Percentiles rank a stretch among this genome's conserved stretches.
Evolutionary conservation across 92 coral and sea anemone species (phyloP).

Genomic region (Actinostola sp.): DNA sequence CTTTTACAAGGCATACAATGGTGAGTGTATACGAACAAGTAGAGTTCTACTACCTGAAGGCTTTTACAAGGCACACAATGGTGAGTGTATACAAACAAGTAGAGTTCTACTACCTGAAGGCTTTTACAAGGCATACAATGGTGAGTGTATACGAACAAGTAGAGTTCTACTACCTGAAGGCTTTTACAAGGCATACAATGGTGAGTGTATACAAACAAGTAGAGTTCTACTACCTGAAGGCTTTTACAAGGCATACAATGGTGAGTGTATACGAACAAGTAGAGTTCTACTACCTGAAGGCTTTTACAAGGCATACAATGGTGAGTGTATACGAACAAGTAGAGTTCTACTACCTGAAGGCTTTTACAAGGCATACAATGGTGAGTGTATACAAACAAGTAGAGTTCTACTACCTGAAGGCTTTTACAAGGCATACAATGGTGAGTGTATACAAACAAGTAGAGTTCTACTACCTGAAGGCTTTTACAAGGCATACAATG

Average conservation of each 20-base stretch:
- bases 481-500: slow-evolving; percentile 82
- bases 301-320: slow-evolving; percentile 82
- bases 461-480: slow-evolving; percentile 80
- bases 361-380: slow-evolving; percentile 82
- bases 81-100: slow-evolving; percentile 85
- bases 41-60: slow-evolving; percentile 80
- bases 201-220: slow-evolving; percentile 85
- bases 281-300: slow-evolving; percentile 80
- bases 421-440: slow-evolving; percentile 82
- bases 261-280: slow-evolving; percentile 87
- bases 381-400: slow-evolving; percentile 85
- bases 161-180: slow-evolving; percentile 80
- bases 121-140: slow-evolving; percentile 82
- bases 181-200: slow-evolving; percentile 82
- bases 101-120: slow-evolving; percentile 80
- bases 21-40: slow-evolving; percentile 87
- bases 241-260: slow-evolving; percentile 82
- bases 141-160: slow-evolving; percentile 87
- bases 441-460: slow-evolving; percentile 85
- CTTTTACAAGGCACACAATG: slow-evolving; percentile 82
- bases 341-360: slow-evolving; percentile 80
- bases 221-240: slow-evolving; percentile 80
- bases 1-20: slow-evolving; percentile 82
- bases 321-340: slow-evolving; percentile 87
- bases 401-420: slow-evolving; percentile 80